A percentile compares a stretch with the other conserved stretches of the same genome.
Evolutionary conservation across 2,113 vertebrate genomes (phyloP).

Genomic region (Cacatua alba): DNA sequence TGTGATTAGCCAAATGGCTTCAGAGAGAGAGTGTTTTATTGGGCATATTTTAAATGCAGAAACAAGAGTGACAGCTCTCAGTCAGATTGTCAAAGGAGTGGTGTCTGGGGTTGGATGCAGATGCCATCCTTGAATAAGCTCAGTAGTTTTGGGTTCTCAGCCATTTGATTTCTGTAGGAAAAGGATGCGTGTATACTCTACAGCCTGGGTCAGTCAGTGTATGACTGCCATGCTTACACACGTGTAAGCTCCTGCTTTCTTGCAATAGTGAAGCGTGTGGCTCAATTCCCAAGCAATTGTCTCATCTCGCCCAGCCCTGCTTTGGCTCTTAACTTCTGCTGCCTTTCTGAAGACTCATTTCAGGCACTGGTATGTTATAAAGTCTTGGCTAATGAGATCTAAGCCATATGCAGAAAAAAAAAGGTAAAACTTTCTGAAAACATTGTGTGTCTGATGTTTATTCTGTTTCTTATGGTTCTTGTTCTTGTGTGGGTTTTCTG

Average conservation of each 20-base stretch:
- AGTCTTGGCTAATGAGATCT: not conserved
- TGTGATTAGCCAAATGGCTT: not conserved
- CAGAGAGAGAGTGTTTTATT: not conserved
- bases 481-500: not conserved
- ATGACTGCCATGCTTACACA: not conserved
- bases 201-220: fast-evolving
- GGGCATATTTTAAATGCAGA: not conserved
- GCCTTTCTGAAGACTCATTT: not conserved
- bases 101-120: not conserved
- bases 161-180: not conserved
- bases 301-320: not conserved
- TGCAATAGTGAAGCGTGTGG: fast-evolving
- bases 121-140: not conserved
- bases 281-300: not conserved
- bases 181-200: not conserved
- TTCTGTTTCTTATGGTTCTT: not conserved
- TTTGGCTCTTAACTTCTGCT: not conserved
- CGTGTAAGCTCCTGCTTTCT: not conserved
- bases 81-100: not conserved
- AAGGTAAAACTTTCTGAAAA: not conserved
- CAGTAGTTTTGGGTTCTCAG: not conserved
- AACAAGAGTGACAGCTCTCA: not conserved
- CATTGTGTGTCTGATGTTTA: not conserved
- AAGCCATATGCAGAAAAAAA: not conserved
- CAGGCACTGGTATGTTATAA: not conserved